Conservation (phyloP, 2,113 vertebrate species). For the Delphinus delphis region DNA sequence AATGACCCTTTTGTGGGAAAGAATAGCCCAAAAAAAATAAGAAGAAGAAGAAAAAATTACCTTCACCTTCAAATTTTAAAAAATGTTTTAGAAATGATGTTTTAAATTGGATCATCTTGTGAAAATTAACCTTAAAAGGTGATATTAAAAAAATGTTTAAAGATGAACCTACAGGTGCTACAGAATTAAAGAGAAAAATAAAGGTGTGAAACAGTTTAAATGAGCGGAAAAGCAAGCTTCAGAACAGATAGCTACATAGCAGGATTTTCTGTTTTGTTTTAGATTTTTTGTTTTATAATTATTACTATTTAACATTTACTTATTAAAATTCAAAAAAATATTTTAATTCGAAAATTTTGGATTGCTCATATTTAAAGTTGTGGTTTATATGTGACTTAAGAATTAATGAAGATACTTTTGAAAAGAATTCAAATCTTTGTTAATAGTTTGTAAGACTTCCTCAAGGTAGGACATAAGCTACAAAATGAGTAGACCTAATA, state of each 20-base stretch:
- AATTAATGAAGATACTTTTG: not conserved
- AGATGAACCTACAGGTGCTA: not conserved
- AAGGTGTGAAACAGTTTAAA: not conserved
- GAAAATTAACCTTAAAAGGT: conserved; percentile 21
- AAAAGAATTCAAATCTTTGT: not conserved
- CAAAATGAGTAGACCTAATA: not conserved
- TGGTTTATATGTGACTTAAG: not conserved
- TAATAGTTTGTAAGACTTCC: not conserved
- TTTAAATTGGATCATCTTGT: not conserved
- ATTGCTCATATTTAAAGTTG: not conserved
- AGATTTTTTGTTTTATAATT: not conserved
- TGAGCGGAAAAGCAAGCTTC: not conserved
- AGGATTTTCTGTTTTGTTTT: not conserved
- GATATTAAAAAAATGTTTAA: not conserved
- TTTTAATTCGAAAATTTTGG: not conserved
- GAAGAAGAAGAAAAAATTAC: not conserved
- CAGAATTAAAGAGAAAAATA: not conserved
- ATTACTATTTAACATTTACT: not conserved
- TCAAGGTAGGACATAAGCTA: not conserved
- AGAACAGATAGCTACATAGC: not conserved
- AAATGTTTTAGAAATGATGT: not conserved
- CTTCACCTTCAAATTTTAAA: not conserved
- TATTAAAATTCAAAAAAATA: not conserved
- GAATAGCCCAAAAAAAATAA: not conserved
- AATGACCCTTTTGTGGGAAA: not conserved